Conservation (phyloP, 2,113 vertebrate species). For the Platysteira castanea region DNA sequence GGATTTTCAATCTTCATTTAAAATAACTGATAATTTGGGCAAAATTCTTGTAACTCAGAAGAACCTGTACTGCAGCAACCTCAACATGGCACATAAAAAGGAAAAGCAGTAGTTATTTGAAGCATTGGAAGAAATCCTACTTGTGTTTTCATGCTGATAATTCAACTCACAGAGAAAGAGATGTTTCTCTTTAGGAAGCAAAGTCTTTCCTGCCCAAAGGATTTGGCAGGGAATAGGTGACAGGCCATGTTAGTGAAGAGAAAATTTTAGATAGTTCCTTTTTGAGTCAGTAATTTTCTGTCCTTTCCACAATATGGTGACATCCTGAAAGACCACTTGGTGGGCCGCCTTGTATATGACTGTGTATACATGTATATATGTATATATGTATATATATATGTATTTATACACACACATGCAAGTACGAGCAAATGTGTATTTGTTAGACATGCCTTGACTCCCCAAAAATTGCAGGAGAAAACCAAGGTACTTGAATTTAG, state of each 20-base stretch:
- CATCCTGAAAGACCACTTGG: not conserved
- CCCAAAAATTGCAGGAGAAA: slow-evolving; percentile 1
- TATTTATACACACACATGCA: not conserved
- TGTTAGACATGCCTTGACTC: not conserved
- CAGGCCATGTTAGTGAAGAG: not conserved
- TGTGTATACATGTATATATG: not conserved
- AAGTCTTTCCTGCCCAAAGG: not conserved
- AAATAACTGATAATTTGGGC: not conserved
- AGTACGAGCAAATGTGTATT: not conserved
- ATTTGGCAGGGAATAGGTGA: not conserved
- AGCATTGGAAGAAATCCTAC: not conserved
- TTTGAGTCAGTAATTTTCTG: not conserved
- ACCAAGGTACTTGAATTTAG: slow-evolving; percentile 35
- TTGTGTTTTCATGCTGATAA: not conserved
- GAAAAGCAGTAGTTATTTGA: not conserved
- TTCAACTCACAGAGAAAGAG: not conserved
- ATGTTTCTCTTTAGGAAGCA: not conserved
- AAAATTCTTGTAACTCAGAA: not conserved
- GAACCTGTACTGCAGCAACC: not conserved
- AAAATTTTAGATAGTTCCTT: not conserved
- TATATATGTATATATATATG: not conserved
- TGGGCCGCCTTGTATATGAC: not conserved
- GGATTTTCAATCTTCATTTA: not conserved
- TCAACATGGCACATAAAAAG: not conserved
- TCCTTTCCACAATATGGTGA: not conserved